Percentiles rank a stretch among this genome's conserved stretches.
These are phyloP conservation scores for Tupaia chinensis DNA, from an alignment of 2,113 vertebrate species.

Conservation along the genomic window DNA sequence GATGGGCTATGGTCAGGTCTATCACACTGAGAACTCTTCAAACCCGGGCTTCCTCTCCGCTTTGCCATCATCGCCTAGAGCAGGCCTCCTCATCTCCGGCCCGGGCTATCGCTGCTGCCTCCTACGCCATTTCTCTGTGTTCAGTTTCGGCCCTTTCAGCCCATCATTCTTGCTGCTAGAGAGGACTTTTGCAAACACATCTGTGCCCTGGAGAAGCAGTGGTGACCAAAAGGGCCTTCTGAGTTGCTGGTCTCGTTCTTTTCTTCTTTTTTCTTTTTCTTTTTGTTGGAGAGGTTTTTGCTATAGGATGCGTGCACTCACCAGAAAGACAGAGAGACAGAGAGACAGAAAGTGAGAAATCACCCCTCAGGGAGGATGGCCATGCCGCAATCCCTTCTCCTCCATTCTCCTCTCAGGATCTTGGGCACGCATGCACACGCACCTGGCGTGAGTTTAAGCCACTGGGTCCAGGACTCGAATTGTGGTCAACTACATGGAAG, in stretches of 20 bases:
- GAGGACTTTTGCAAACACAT: neutral
- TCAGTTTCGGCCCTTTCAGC: neutral
- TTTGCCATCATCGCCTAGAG: neutral
- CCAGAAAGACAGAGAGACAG: no score
- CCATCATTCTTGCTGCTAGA: neutral
- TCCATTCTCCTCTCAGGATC: no score
- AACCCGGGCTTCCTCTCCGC: neutral
- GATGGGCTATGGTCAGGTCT: neutral
- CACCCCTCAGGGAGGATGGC: no score
- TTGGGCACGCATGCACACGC: no score
- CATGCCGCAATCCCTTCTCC: no score
- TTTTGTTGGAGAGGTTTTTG: no score
- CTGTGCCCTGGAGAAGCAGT: neutral
- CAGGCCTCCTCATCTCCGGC: neutral
- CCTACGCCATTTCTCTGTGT: neutral
- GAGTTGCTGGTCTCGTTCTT: neutral
- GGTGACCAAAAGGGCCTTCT: neutral
- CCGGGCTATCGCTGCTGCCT: neutral
- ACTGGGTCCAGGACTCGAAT: no score
- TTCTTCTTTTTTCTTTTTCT: neutral
- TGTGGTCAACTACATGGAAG: no score
- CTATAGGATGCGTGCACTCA: no score
- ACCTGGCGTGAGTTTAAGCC: no score
- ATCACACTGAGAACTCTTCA: neutral
- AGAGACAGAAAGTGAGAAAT: no score